phyloP scores from a whole-genome alignment of 2,797 vertebrate species.

The Gobionotothen gibberifrons region DNA sequence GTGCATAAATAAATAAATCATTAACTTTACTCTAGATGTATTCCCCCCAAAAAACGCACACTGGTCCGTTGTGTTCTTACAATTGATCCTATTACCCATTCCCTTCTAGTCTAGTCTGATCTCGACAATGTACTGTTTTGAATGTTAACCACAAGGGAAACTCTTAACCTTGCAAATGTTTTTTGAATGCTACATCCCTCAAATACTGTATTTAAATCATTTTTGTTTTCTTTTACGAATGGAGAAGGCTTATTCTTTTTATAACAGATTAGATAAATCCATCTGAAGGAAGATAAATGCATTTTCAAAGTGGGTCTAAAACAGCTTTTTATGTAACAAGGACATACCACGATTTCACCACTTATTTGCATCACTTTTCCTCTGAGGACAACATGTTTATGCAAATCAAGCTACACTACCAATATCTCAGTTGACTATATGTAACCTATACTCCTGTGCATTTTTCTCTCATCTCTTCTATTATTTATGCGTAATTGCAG shows the following conservation, averaged over 20 bases:
- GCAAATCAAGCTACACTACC: slow-evolving; percentile 48
- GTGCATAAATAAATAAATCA: slow-evolving; percentile 51
- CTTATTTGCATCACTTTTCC: slow-evolving; percentile 40
- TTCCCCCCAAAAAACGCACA: slow-evolving; percentile 42
- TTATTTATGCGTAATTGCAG: slow-evolving; percentile 28
- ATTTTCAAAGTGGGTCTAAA: slow-evolving; percentile 41
- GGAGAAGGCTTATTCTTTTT: slow-evolving; percentile 49
- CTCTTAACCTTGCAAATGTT: slow-evolving; percentile 64
- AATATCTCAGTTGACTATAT: slow-evolving; percentile 26
- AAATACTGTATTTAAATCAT: slow-evolving; percentile 46
- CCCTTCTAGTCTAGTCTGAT: slow-evolving; percentile 55
- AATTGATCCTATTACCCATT: slow-evolving; percentile 53
- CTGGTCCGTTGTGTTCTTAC: slow-evolving; percentile 49
- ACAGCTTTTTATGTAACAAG: slow-evolving; percentile 45
- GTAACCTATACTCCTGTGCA: background rate
- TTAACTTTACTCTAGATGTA: slow-evolving; percentile 44
- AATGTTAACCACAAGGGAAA: slow-evolving; percentile 63
- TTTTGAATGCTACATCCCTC: slow-evolving; percentile 40
- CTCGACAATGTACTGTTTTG: slow-evolving; percentile 42
- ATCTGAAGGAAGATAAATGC: slow-evolving; percentile 44
- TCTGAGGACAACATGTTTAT: slow-evolving; percentile 50
- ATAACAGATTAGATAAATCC: slow-evolving; percentile 60
- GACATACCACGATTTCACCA: slow-evolving; percentile 32
- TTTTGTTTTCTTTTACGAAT: slow-evolving; percentile 41
- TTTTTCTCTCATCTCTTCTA: slow-evolving; percentile 34